Base-by-base conservation (phyloP, 2,888 invertebrate species). In the Caenorhabditis virilis region DNA sequence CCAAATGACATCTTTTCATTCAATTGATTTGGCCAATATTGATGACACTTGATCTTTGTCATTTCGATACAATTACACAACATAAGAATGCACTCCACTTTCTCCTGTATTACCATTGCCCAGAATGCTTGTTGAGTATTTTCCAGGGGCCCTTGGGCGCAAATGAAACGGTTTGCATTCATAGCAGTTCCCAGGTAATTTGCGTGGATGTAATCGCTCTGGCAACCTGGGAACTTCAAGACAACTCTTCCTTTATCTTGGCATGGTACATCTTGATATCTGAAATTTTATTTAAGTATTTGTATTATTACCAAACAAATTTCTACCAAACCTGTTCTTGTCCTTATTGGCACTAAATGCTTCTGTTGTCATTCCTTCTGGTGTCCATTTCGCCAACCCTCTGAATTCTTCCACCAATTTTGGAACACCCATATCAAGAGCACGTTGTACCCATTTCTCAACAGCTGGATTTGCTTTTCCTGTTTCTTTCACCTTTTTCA, bases 31-130 rank as follows among this genome's bases (percentile, higher is more conserved):
- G 70, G 70, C 51, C 57, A 67, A 45, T 70, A 70, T 42, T 60
- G 60, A 30, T 46, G 46, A 38, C 70, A 70, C 42, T 70, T 65
- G 42, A 60, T 43, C 30, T 68, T 68, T 11, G 43, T 36, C 52
- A 47, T 48, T 59, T 77, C 77, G 27, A 70, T 57, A 26, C 68
- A 54, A 52, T 73, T 72, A 60, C 78, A 79, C 22, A 78, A 55
- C 70, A 70, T 70, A 13, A 70, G 39, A 25, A 67, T 56, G 35
- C 20, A 26, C n/a, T 66, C 62, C 15, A 42, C 58, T 23, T 59
- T 49, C 45, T 69, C 58, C 38, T 65, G 55, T 1, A 65, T 51
- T 6, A 58, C 41, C 69, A 69, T 66, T 15, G 61, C 57, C 71
- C 71, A 71, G 30, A 71, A 71, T 30, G 59, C 43, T 46, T 27